A percentile compares a stretch with the other conserved stretches of the same genome.
Conservation (phyloP, 2,888 invertebrate genomes). For the Lobophora halterata region DNA sequence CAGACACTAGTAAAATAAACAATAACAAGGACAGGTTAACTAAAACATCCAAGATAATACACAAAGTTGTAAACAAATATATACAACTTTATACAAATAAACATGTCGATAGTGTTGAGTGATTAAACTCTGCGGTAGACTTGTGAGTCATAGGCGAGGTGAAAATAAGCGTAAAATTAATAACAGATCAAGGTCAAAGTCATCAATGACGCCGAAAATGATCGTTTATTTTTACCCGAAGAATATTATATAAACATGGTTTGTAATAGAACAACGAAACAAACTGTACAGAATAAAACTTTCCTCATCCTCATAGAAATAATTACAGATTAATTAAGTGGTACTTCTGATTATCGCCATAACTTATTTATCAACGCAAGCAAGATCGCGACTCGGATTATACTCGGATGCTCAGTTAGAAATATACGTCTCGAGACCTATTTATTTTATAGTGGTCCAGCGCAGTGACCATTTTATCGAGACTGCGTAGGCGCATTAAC, state of each 20-base stretch:
- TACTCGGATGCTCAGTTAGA: slow-evolving; percentile 5
- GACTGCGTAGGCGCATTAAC: slow-evolving; percentile 64
- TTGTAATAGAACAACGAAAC: too few relatives aligned
- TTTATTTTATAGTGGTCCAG: slow-evolving; percentile 54
- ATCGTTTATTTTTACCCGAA: slow-evolving; percentile 42
- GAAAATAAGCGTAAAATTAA: slow-evolving; percentile 69
- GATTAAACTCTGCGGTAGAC: slow-evolving; percentile 37
- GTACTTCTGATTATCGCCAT: not conserved
- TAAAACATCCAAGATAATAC: slow-evolving; percentile 1
- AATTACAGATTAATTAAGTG: too few relatives aligned
- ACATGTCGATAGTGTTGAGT: slow-evolving; percentile 19
- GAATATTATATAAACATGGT: too few relatives aligned
- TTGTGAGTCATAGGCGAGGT: slow-evolving; percentile 49
- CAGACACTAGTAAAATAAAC: slow-evolving; percentile 14
- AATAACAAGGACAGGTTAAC: slow-evolving; percentile 9
- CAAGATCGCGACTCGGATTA: slow-evolving; percentile 1
- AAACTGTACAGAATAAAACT: too few relatives aligned
- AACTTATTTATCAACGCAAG: not conserved
- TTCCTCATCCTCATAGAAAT: too few relatives aligned
- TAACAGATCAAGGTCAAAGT: slow-evolving; percentile 65
- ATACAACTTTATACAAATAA: slow-evolving; percentile 17
- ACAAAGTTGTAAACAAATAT: slow-evolving; percentile 8
- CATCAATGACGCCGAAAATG: slow-evolving; percentile 46
- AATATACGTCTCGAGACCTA: slow-evolving; percentile 41
- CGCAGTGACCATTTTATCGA: slow-evolving; percentile 59